Percentiles rank a stretch among this genome's conserved stretches.
These are phyloP conservation scores for Parasteatoda tepidariorum DNA, from an alignment of 1,140 invertebrate species.

Conservation along the genomic window DNA sequence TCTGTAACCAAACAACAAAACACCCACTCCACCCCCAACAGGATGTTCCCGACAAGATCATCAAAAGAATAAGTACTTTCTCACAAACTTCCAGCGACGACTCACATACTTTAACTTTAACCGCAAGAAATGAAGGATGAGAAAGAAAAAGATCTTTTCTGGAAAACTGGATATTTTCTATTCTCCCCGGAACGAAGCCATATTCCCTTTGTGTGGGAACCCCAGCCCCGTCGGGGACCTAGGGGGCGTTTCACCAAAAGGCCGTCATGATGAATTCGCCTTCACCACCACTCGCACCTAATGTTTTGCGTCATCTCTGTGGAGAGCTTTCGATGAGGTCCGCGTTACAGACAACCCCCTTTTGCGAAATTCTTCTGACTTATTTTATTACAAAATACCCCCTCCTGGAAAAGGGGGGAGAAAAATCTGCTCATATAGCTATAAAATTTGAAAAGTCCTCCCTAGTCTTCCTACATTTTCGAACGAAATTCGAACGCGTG, in stretches of 20 bases:
- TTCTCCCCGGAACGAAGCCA: not conserved
- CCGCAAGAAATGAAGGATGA: not conserved
- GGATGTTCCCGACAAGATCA: constrained; percentile 20
- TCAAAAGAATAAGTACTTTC: constrained; percentile 22
- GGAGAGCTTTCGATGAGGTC: constrained; percentile 6
- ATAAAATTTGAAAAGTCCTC: not conserved
- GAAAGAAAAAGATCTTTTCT: constrained; percentile 4
- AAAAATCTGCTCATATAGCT: not conserved
- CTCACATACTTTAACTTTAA: not conserved
- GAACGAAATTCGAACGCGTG: constrained; percentile 26
- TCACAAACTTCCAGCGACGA: not conserved
- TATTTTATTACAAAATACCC: constrained; percentile 40
- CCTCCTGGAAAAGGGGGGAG: not conserved
- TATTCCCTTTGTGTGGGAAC: constrained; percentile 16
- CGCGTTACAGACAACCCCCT: constrained; percentile 25
- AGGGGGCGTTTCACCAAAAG: not conserved
- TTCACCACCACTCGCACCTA: constrained; percentile 43
- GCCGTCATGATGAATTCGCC: constrained; percentile 49
- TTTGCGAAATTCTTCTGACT: constrained; percentile 22
- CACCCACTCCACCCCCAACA: constrained; percentile 3
- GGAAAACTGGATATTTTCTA: constrained; percentile 25
- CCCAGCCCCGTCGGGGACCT: not conserved
- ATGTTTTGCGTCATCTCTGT: constrained; percentile 38
- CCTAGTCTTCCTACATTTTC: not conserved
- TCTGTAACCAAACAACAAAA: constrained; percentile 15